These are phyloP conservation scores for Spodoptera picta DNA, from an alignment of 2,888 invertebrate genomes.

Conservation along the genomic window DNA sequence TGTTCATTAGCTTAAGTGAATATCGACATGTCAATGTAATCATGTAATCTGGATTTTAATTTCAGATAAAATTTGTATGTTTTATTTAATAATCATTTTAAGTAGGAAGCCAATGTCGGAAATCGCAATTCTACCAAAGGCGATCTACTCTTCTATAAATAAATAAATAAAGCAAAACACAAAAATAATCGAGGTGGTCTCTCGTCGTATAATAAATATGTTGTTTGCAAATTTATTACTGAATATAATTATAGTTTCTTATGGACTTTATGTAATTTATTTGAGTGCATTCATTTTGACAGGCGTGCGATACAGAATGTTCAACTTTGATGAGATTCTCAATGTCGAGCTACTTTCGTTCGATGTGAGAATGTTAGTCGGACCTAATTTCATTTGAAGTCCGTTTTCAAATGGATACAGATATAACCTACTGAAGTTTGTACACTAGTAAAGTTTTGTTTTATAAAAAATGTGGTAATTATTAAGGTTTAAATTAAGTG, in stretches of 20 bases:
- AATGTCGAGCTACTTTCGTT: constrained; percentile 45
- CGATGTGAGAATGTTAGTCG: constrained; percentile 11
- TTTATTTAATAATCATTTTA: background rate
- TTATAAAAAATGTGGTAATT: no score
- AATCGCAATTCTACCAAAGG: constrained; percentile 9
- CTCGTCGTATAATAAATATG: background rate
- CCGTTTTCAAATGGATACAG: no score
- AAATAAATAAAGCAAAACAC: background rate
- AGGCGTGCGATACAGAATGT: constrained; percentile 18
- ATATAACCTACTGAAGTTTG: no score
- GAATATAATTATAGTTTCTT: background rate
- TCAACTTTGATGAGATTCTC: constrained; percentile 17
- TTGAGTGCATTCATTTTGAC: constrained; percentile 16
- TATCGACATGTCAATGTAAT: no score
- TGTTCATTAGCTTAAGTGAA: no score
- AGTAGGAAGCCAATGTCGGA: constrained; percentile 2
- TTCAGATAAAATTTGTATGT: no score
- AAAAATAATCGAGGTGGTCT: constrained; percentile 1
- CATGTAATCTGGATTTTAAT: no score
- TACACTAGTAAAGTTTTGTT: no score
- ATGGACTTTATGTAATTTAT: constrained; percentile 19
- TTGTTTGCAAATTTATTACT: constrained; percentile 9
- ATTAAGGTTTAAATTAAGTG: no score
- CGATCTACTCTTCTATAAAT: constrained; percentile 15
- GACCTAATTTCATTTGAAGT: constrained; percentile 12